phyloP scores from a whole-genome alignment of 2,888 invertebrate species.

The Ormyrus labotus region DNA sequence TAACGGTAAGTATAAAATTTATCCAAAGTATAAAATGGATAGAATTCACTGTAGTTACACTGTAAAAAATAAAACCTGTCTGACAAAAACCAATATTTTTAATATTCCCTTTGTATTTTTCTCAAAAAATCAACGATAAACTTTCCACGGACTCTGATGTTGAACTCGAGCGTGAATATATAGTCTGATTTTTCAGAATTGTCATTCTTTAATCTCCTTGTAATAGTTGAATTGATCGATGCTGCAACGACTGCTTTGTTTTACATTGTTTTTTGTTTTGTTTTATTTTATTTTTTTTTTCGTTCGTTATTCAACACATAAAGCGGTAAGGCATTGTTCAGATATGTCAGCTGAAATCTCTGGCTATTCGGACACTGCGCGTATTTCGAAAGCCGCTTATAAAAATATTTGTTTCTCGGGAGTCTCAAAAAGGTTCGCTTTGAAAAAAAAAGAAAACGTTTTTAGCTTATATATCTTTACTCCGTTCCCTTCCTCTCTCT shows the following conservation, averaged over 20 bases:
- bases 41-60: too few relatives aligned
- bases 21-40: too few relatives aligned
- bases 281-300: constrained; percentile 42
- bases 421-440: constrained; percentile 60
- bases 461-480: constrained; percentile 52
- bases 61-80: too few relatives aligned
- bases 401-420: constrained; percentile 69
- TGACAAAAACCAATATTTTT: too few relatives aligned
- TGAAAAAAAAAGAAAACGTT: constrained; percentile 50
- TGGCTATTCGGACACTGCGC: constrained; percentile 68
- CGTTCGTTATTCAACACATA: constrained; percentile 66
- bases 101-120: too few relatives aligned
- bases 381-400: constrained; percentile 70
- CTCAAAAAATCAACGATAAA: too few relatives aligned
- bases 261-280: constrained; percentile 18
- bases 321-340: constrained; percentile 75
- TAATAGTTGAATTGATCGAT: constrained; percentile 41
- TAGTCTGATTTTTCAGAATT: constrained; percentile 32
- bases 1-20: too few relatives aligned
- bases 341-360: constrained; percentile 75
- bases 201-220: constrained; percentile 46
- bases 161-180: constrained; percentile 47
- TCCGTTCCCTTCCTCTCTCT: constrained; percentile 66
- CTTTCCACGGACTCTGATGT: constrained; percentile 28
- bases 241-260: constrained; percentile 41